Evolutionary conservation across 2,888 invertebrate genomes (phyloP).

Genomic region (Mesorhabditis spiculigera): DNA sequence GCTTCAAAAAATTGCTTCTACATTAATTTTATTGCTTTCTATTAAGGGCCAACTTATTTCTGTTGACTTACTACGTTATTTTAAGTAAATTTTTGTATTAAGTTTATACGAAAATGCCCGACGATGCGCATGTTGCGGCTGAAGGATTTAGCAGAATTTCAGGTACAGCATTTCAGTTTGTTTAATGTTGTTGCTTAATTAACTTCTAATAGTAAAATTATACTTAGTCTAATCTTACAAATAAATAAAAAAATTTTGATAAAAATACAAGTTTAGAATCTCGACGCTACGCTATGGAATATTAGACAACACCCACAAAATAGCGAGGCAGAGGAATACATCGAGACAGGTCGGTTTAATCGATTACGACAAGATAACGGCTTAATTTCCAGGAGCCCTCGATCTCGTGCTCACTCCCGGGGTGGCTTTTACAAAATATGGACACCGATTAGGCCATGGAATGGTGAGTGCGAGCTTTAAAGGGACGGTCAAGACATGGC

Average conservation of each 20-base stretch:
- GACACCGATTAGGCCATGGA: conserved; percentile 74
- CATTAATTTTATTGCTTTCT: too few relatives aligned
- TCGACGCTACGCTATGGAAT: not conserved
- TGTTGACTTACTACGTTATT: too few relatives aligned
- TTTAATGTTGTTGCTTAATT: too few relatives aligned
- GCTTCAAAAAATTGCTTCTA: too few relatives aligned
- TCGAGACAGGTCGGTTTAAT: not conserved
- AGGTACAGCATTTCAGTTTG: too few relatives aligned
- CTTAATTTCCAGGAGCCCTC: conserved; percentile 69
- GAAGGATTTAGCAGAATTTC: not conserved
- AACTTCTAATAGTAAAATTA: too few relatives aligned
- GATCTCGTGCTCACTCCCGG: conserved; percentile 87
- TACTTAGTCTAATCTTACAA: too few relatives aligned
- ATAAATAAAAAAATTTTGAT: too few relatives aligned
- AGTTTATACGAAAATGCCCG: not conserved
- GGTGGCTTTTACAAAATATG: conserved; percentile 76
- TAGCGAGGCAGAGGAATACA: not conserved
- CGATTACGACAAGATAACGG: not conserved
- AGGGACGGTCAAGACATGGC: too few relatives aligned
- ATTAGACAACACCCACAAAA: not conserved
- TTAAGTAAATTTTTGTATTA: too few relatives aligned
- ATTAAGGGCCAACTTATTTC: too few relatives aligned
- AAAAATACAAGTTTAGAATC: too few relatives aligned
- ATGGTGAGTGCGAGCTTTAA: conserved; percentile 56
- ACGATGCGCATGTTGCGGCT: not conserved